These are phyloP conservation scores for Athalia circularis DNA, from an alignment of 2,888 invertebrate genomes.

Conservation along the genomic window DNA sequence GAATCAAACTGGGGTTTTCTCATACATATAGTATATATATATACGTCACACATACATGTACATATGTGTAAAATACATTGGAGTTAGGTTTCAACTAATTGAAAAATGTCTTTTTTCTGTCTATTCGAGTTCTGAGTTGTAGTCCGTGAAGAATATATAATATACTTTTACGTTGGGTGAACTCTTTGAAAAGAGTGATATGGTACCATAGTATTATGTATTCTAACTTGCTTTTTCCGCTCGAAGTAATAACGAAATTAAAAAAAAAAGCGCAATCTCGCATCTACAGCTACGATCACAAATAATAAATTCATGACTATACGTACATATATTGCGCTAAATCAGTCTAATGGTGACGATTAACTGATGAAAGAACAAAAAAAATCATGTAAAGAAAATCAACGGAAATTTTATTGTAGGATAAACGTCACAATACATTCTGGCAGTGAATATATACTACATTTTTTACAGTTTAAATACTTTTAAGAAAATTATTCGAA, in stretches of 20 bases:
- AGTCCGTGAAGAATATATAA: no score
- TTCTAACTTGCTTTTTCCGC: neutral
- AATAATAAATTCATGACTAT: neutral
- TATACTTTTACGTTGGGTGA: no score
- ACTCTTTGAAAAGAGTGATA: no score
- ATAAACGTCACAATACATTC: conserved; percentile 17
- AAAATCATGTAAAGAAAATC: neutral
- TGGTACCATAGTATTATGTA: neutral
- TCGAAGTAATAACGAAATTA: neutral
- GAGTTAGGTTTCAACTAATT: no score
- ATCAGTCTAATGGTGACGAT: conserved; percentile 15
- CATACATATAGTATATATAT: no score
- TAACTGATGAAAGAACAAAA: conserved; percentile 12
- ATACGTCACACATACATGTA: no score
- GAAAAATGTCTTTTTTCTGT: no score
- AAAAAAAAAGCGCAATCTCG: conserved; percentile 9
- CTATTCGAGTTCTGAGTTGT: no score
- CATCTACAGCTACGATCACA: conserved; percentile 24
- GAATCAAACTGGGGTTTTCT: no score
- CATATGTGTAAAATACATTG: no score
- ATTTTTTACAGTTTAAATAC: conserved; percentile 22
- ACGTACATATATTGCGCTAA: conserved; percentile 14
- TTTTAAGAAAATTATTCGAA: conserved; percentile 21
- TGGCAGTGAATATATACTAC: conserved; percentile 20
- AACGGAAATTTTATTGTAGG: conserved; percentile 12